Conservation (phyloP, 2,113 vertebrate species). For the Tupaia tana region DNA sequence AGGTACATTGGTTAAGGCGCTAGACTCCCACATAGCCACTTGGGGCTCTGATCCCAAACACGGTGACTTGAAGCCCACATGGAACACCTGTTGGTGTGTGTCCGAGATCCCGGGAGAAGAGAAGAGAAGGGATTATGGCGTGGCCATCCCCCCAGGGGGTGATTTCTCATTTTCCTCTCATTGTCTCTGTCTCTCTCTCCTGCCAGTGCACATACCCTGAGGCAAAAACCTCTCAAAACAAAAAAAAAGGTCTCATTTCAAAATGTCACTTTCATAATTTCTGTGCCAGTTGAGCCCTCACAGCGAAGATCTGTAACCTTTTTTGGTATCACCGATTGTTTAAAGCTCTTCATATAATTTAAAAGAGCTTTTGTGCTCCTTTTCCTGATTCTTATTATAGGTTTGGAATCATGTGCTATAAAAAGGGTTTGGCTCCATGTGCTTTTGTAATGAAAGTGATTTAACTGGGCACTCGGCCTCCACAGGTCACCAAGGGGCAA, state of each 20-base stretch:
- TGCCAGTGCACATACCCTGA: too few species aligned
- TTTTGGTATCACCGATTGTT: conserved; percentile 70
- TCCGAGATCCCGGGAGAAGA: too few species aligned
- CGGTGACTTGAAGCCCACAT: too few species aligned
- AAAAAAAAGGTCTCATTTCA: conserved; percentile 37
- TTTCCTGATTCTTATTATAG: conserved; percentile 73
- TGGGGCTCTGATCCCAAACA: too few species aligned
- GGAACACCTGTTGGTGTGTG: too few species aligned
- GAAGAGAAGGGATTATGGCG: too few species aligned
- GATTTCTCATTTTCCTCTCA: too few species aligned
- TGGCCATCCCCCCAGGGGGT: too few species aligned
- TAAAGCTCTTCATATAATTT: conserved; percentile 72
- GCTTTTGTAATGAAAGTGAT: conserved; percentile 71
- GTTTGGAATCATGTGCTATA: conserved; percentile 42
- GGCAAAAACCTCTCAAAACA: too few species aligned
- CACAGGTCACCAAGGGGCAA: conserved; percentile 60
- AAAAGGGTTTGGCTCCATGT: conserved; percentile 68
- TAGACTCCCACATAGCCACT: too few species aligned
- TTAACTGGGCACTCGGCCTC: conserved; percentile 64
- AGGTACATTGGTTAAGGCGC: too few species aligned
- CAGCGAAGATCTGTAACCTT: conserved; percentile 50
- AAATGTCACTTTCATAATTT: conserved; percentile 57
- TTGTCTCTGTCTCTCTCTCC: too few species aligned
- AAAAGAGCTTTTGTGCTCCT: conserved; percentile 65
- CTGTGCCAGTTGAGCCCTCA: conserved; percentile 58